phyloP scores from a whole-genome alignment of 2,888 invertebrate species.

The Drosophila histrio region DNA sequence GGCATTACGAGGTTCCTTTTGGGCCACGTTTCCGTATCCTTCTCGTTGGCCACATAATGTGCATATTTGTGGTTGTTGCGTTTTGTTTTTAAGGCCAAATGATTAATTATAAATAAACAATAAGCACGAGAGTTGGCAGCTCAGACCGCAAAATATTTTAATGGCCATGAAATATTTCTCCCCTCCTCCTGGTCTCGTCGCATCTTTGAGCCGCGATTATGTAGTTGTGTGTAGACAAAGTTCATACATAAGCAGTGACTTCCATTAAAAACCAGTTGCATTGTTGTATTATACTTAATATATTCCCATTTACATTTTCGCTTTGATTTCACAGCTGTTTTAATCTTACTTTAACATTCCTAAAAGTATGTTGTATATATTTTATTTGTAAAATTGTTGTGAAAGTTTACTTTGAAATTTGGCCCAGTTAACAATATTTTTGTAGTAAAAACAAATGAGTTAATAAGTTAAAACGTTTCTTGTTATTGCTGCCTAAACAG shows the following conservation, averaged over 20 bases:
- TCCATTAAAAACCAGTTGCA: no score
- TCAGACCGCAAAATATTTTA: constrained; percentile 56
- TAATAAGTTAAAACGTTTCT: not conserved
- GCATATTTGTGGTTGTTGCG: constrained; percentile 51
- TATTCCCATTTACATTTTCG: not conserved
- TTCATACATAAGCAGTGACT: not conserved
- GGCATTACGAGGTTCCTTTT: not conserved
- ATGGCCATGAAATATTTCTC: constrained; percentile 45
- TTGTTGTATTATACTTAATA: not conserved
- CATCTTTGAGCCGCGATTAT: constrained; percentile 4
- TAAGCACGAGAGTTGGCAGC: constrained; percentile 39
- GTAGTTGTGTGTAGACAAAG: not conserved
- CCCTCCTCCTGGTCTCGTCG: not conserved
- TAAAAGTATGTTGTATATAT: not conserved
- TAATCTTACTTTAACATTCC: not conserved
- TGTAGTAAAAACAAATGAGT: not conserved
- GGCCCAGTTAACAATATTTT: not conserved
- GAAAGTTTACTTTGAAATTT: not conserved
- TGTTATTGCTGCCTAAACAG: not conserved
- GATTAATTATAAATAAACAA: constrained; percentile 72
- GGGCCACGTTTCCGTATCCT: constrained; percentile 8
- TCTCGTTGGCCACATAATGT: constrained; percentile 54
- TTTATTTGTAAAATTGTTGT: not conserved
- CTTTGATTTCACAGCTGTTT: not conserved
- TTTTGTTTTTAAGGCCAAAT: constrained; percentile 59